phyloP scores from a whole-genome alignment of 2,888 invertebrate species.

The Macrophya alboannulata region DNA sequence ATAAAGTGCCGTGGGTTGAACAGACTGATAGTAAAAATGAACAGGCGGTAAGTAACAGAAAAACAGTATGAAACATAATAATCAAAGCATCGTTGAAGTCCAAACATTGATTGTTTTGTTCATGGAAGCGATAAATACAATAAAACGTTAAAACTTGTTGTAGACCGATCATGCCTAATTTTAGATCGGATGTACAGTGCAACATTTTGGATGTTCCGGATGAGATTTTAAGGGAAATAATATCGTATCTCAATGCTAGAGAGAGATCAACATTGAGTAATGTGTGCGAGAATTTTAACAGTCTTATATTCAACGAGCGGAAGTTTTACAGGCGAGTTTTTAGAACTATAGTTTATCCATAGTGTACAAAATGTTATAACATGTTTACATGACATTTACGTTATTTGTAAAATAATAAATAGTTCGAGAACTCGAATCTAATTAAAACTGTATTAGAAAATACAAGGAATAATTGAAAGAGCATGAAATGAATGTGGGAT shows the following conservation, averaged over 20 bases:
- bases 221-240: conserved; percentile 26
- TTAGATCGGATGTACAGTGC: not conserved
- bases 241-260: not conserved
- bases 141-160: not conserved
- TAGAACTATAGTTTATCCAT: too few species aligned
- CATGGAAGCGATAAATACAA: not conserved
- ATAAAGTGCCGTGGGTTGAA: not conserved
- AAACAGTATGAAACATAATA: not conserved
- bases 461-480: too few species aligned
- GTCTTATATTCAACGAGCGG: not conserved
- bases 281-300: not conserved
- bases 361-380: too few species aligned
- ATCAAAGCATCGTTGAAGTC: not conserved
- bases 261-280: not conserved
- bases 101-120: not conserved
- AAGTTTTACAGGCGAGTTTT: conserved; percentile 9
- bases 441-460: not conserved
- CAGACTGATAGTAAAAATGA: not conserved
- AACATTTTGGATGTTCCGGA: conserved; percentile 5
- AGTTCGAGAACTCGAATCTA: not conserved
- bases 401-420: not conserved
- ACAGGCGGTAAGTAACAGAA: not conserved
- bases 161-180: not conserved
- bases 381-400: too few species aligned
- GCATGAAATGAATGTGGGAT: too few species aligned